A percentile compares a stretch with the other conserved stretches of the same genome.
These are phyloP conservation scores for Actinemys pallida DNA, from an alignment of 2,113 vertebrate genomes.

Conservation along the genomic window DNA sequence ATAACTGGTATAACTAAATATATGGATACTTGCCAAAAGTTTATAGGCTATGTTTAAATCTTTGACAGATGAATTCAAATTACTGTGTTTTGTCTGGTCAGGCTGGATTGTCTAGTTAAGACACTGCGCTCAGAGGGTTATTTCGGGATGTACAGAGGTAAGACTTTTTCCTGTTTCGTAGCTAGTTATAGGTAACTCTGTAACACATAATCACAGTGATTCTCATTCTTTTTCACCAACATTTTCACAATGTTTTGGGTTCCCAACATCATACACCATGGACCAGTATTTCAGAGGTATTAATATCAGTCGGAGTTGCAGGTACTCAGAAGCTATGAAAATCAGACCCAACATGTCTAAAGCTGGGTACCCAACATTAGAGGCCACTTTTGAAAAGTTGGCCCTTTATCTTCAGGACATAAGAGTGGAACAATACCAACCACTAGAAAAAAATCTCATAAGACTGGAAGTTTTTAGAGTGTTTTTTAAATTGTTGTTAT, in stretches of 20 bases:
- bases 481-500: no score
- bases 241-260: neutral
- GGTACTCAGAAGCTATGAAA: no score
- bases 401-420: no score
- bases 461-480: no score
- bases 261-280: no score
- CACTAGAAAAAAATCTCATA: no score
- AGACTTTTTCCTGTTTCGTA: slow-evolving; percentile 4
- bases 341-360: no score
- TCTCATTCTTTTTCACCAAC: neutral
- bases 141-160: slow-evolving; percentile 91
- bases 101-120: slow-evolving; percentile 88
- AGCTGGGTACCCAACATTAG: no score
- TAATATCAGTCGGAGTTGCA: no score
- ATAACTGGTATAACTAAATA: neutral
- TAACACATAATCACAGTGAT: neutral
- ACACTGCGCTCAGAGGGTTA: slow-evolving; percentile 86
- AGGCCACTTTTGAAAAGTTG: no score
- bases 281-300: no score
- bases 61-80: neutral
- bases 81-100: slow-evolving; percentile 28
- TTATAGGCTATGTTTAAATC: neutral
- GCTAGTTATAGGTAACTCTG: neutral
- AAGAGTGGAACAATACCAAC: no score
- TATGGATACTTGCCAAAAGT: neutral